Conservation (phyloP, 1,140 invertebrate species). For the Chrysopa pallens region DNA sequence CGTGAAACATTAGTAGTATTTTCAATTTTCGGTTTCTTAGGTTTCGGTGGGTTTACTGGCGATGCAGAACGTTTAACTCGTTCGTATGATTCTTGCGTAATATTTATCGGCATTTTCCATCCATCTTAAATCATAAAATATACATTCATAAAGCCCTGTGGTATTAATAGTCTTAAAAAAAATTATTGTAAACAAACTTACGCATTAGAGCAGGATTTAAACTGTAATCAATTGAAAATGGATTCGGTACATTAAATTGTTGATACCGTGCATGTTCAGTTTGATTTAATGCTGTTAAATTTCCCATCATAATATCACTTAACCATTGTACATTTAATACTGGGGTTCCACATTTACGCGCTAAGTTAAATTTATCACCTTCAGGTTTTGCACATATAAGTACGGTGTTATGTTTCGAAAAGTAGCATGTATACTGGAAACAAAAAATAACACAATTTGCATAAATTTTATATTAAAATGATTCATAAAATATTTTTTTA, state of each 20-base stretch:
- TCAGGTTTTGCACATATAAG: constrained; percentile 60
- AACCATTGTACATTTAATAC: constrained; percentile 89
- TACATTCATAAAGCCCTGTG: too few relatives aligned
- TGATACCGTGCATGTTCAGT: constrained; percentile 74
- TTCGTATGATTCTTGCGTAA: constrained; percentile 71
- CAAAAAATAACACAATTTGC: constrained; percentile 3
- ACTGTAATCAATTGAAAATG: constrained; percentile 73
- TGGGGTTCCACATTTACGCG: constrained; percentile 72
- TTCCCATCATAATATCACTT: constrained; percentile 80
- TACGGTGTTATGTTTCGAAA: constrained; percentile 55
- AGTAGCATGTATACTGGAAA: constrained; percentile 41
- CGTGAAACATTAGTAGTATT: constrained; percentile 9
- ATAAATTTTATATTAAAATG: too few relatives aligned
- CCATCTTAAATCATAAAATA: constrained; percentile 35
- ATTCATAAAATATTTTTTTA: too few relatives aligned
- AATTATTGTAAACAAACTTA: constrained; percentile 36
- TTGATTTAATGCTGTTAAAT: constrained; percentile 62
- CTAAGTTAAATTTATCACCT: constrained; percentile 74
- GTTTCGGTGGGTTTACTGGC: constrained; percentile 25
- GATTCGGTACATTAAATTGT: constrained; percentile 55
- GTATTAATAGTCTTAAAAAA: background rate
- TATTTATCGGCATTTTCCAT: constrained; percentile 82
- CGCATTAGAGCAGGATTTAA: constrained; percentile 80
- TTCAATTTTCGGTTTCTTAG: constrained; percentile 28
- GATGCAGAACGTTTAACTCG: constrained; percentile 45